A percentile compares a stretch with the other conserved stretches of the same genome.
Evolutionary conservation across 2,113 vertebrate species (phyloP).

Genomic region (Brachyhypopomus gauderio): DNA sequence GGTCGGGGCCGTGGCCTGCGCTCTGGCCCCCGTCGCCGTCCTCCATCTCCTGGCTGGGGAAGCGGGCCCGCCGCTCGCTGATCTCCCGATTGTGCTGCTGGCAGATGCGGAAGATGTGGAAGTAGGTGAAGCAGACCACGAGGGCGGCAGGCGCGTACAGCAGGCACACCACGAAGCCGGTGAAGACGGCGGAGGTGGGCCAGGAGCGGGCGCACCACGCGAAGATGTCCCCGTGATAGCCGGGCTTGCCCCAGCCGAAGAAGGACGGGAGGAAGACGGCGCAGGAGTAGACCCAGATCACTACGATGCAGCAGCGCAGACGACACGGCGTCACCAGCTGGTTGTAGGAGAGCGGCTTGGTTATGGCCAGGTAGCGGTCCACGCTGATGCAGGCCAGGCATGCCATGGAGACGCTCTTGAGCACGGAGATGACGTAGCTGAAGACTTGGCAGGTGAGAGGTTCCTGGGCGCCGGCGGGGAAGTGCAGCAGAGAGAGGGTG

Average conservation of each 20-base stretch:
- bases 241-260: slow-evolving; percentile 98
- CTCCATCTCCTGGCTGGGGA: slow-evolving; percentile 91
- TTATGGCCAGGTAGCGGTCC: slow-evolving; percentile 97
- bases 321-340: slow-evolving; percentile 96
- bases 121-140: slow-evolving; percentile 97
- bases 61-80: slow-evolving; percentile 90
- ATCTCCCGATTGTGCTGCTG: slow-evolving; percentile 99
- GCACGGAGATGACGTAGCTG: slow-evolving; percentile 95
- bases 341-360: slow-evolving; percentile 96
- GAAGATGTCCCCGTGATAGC: slow-evolving; percentile 98
- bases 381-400: slow-evolving; percentile 96
- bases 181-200: slow-evolving; percentile 96
- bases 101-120: slow-evolving; percentile 98
- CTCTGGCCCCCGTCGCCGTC: slow-evolving; percentile 81
- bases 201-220: slow-evolving; percentile 97
- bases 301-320: slow-evolving; percentile 88
- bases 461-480: slow-evolving; percentile 89
- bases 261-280: slow-evolving; percentile 94
- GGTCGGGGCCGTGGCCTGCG: slow-evolving; percentile 83
- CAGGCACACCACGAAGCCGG: slow-evolving; percentile 95
- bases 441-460: slow-evolving; percentile 95
- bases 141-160: slow-evolving; percentile 95
- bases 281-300: slow-evolving; percentile 96
- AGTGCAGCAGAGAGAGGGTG: slow-evolving; percentile 92
- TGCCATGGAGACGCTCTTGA: slow-evolving; percentile 98